Conservation (phyloP, 1,140 invertebrate species). For the Caenorhabditis inopinata region DNA sequence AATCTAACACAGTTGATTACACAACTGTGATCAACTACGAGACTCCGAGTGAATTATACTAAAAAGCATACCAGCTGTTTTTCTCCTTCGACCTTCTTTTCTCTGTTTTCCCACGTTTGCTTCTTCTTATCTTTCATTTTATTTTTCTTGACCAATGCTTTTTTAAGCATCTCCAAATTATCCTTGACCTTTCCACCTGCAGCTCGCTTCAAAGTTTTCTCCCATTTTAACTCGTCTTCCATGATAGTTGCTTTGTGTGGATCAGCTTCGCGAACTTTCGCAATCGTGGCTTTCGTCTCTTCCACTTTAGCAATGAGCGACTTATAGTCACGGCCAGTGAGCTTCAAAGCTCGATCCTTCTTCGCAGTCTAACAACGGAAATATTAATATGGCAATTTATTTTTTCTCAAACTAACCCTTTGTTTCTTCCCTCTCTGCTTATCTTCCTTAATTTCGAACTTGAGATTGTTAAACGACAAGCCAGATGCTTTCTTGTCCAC, state of each 20-base stretch:
- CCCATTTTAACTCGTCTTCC: constrained; percentile 16
- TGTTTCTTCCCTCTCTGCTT: constrained; percentile 10
- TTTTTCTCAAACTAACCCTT: constrained; percentile 7
- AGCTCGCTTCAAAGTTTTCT: constrained; percentile 8
- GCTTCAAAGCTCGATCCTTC: background rate
- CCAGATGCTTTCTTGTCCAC: background rate
- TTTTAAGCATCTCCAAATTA: constrained; percentile 9
- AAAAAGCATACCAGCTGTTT: background rate
- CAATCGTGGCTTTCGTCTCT: constrained; percentile 12
- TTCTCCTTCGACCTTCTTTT: background rate
- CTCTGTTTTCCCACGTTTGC: constrained; percentile 11
- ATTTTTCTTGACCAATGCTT: background rate
- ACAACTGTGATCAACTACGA: no score
- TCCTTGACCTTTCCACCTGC: constrained; percentile 14
- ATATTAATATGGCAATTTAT: no score
- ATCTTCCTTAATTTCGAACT: constrained; percentile 11
- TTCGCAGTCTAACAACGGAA: background rate
- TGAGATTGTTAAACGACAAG: background rate
- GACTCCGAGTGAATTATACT: background rate
- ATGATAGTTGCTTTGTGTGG: constrained; percentile 15
- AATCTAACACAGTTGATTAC: no score
- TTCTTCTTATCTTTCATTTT: background rate
- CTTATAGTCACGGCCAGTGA: background rate
- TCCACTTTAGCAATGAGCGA: background rate
- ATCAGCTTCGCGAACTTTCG: constrained; percentile 17